Percentiles rank a stretch among this genome's conserved stretches.
Conservation (phyloP, 2,113 vertebrate species). For the Odocoileus virginianus region DNA sequence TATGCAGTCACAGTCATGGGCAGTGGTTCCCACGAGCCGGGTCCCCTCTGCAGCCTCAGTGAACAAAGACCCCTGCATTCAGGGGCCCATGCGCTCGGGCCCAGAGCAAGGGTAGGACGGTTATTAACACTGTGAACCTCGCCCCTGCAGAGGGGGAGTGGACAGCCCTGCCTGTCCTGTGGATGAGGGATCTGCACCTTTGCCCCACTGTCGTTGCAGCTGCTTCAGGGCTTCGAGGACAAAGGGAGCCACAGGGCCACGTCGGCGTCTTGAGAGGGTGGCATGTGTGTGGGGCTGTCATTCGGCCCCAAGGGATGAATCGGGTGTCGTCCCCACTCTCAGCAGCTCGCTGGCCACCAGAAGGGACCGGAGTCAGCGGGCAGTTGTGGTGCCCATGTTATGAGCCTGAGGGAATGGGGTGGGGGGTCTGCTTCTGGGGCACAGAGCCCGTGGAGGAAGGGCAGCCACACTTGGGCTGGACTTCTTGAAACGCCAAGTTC, state of each 20-base stretch:
- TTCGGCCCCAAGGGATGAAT: background rate
- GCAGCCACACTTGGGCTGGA: background rate
- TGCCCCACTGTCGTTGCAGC: background rate
- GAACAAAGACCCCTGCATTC: background rate
- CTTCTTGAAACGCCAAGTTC: background rate
- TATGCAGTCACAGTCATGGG: background rate
- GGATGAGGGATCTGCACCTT: background rate
- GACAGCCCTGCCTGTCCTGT: rapidly evolving
- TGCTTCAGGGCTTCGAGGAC: background rate
- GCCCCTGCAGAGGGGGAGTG: background rate
- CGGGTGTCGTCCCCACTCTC: rapidly evolving
- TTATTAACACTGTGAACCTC: rapidly evolving
- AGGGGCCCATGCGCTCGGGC: rapidly evolving
- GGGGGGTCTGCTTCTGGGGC: background rate
- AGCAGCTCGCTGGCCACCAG: background rate
- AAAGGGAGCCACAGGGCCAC: background rate
- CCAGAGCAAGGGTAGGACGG: rapidly evolving
- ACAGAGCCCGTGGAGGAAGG: background rate
- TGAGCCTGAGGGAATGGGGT: background rate
- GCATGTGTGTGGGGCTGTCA: rapidly evolving
- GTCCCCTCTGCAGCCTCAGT: background rate
- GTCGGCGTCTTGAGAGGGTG: background rate
- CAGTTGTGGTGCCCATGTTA: background rate
- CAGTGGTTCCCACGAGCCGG: rapidly evolving
- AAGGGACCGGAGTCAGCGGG: background rate